phyloP scores from a whole-genome alignment of 2,888 invertebrate genomes.

The Graphium colonna region DNA sequence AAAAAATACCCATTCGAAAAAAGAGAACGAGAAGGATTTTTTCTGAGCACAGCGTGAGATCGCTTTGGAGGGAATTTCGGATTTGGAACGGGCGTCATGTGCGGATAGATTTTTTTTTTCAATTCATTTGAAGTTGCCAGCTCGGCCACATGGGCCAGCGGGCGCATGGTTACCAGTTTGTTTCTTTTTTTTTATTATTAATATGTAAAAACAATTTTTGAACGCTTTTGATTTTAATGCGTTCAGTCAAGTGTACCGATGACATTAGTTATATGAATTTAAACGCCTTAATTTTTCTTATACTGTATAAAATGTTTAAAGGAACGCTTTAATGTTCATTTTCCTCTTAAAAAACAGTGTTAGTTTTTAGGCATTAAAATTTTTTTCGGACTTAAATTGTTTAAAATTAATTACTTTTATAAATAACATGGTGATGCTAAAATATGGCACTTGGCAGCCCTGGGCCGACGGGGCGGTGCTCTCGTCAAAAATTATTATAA shows the following conservation, averaged over 20 bases:
- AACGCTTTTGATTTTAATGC: conserved; percentile 12
- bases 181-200: conserved; percentile 9
- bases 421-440: conserved; percentile 1
- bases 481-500: conserved; percentile 55
- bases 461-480: conserved; percentile 20
- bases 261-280: no score
- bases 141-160: conserved; percentile 47
- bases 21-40: conserved; percentile 58
- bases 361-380: no score
- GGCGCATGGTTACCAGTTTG: conserved; percentile 26
- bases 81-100: conserved; percentile 72
- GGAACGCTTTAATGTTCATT: no score
- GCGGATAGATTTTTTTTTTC: conserved; percentile 46
- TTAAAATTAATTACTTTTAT: no score
- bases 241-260: conserved; percentile 6
- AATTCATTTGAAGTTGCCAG: conserved; percentile 41
- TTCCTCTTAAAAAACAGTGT: no score
- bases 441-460: conserved; percentile 5
- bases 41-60: conserved; percentile 73
- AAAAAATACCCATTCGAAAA: conserved; percentile 48
- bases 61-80: conserved; percentile 72
- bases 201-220: conserved; percentile 7
- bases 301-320: no score
- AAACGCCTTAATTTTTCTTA: no score
- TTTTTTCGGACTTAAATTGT: no score